Base-by-base conservation (phyloP, 2,888 invertebrate genomes). In the Ashinkailepas kermadecensis region DNA sequence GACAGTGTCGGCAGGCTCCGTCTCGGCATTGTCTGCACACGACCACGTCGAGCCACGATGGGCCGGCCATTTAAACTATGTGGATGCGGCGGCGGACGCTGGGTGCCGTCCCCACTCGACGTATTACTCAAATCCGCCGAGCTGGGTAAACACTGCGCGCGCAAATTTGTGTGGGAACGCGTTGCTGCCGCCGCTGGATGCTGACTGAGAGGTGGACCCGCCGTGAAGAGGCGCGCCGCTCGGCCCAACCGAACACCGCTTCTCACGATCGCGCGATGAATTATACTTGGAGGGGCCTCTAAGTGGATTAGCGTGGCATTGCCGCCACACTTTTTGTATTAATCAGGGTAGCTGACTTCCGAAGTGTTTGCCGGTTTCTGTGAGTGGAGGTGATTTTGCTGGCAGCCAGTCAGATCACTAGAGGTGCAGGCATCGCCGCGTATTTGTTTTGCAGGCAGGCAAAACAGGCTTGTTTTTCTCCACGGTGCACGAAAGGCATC, bases 161-260 rank as follows among this genome's bases (percentile, higher is more conserved):
- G 65, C 65, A n/a, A 23, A 65, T 23, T 65, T 65, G 65, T 65
- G 65, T 65, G 65, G 65, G 65, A 65, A 65, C 65, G 65, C 23
- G 18, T 4, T 39, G 39, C 39, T 4, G 39, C 39, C 39, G 39
- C 39, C 39, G 65, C 65, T 18, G 23, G 65, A 12, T 23, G 65
- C 59, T 12, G 65, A 23, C 65, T 12, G 7, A 23, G 65, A n/a
- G 59, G 59, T 23, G 65, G n/a, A 8, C 65, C 65, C 8, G 18
- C 23, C 23, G 65, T 65, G 23, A 23, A 23, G 65, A 65, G 65
- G 65, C 65, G 12, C 23, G 65, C 23, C 18, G 0, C 65, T 10
- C 18, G 7, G 23, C n/a, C 1, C 9, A 3, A n/a, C 62, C 62
- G 15, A 18, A 18, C 0, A 7, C 7, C 62, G 62, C 65, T 15